These are phyloP conservation scores for Sminthopsis crassicaudata DNA, from an alignment of 2,113 vertebrate genomes.

Conservation along the genomic window DNA sequence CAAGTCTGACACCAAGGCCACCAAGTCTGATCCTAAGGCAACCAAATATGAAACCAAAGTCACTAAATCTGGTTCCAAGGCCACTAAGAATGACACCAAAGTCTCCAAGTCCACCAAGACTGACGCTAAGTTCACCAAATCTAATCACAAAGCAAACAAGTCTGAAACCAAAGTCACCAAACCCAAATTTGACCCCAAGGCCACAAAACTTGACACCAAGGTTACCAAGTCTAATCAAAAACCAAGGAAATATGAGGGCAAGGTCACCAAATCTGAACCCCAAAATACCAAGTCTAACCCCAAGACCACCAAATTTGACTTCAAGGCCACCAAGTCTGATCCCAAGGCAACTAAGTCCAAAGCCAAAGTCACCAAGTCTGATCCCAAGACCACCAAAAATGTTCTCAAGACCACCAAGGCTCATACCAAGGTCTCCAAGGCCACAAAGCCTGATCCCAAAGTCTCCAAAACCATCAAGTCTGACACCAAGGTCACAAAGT, in stretches of 20 bases:
- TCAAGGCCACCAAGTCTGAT: not conserved
- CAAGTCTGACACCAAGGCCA: not conserved
- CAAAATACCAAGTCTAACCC: not conserved
- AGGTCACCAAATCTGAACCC: not conserved
- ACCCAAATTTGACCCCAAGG: no score
- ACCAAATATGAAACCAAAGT: no score
- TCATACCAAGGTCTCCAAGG: not conserved
- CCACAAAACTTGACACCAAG: not conserved
- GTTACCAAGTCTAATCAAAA: no score
- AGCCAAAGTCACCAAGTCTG: no score
- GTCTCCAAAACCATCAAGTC: no score
- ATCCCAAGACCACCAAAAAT: no score
- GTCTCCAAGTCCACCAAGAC: no score
- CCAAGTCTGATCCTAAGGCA: no score
- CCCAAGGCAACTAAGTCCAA: no score
- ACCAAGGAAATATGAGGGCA: not conserved
- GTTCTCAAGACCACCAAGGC: no score
- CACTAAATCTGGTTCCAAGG: not conserved
- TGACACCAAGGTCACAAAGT: not conserved
- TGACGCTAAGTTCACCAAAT: not conserved
- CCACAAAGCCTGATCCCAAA: not conserved
- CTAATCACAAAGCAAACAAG: not conserved
- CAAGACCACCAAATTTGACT: no score
- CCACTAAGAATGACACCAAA: not conserved
- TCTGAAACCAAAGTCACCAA: not conserved